A percentile compares a stretch with the other conserved stretches of the same genome.
Conservation (phyloP, 2,113 vertebrate species). For the Chionodraco myersi region DNA sequence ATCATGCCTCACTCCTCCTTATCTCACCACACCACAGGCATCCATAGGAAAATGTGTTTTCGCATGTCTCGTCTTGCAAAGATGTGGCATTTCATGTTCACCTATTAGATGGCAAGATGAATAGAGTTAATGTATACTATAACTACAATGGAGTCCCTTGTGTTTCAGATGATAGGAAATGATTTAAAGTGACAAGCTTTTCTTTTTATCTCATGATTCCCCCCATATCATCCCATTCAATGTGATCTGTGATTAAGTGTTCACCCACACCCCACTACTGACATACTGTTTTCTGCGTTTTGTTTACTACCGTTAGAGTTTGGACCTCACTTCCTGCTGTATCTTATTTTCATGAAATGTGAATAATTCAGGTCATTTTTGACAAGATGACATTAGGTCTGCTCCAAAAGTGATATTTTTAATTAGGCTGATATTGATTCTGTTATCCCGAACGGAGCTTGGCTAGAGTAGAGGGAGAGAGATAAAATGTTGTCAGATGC, state of each 20-base stretch:
- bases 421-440: constrained; percentile 13
- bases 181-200: background rate
- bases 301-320: background rate
- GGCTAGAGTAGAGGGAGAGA: background rate
- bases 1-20: constrained; percentile 57
- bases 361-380: constrained; percentile 14
- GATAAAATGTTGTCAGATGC: constrained; percentile 26
- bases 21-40: constrained; percentile 54
- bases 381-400: constrained; percentile 8
- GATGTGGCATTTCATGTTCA: constrained; percentile 27
- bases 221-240: background rate
- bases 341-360: background rate
- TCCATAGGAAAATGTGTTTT: constrained; percentile 61
- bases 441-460: constrained; percentile 5
- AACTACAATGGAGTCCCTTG: background rate
- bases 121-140: constrained; percentile 6
- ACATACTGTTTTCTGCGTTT: background rate
- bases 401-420: background rate
- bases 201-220: constrained; percentile 2
- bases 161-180: background rate
- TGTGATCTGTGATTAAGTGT: background rate
- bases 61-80: constrained; percentile 45
- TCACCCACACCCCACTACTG: background rate
- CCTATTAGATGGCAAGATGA: constrained; percentile 33
- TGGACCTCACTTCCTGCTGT: background rate